phyloP scores from a whole-genome alignment of 2,797 vertebrate genomes.

The Hemitrygon akajei region DNA sequence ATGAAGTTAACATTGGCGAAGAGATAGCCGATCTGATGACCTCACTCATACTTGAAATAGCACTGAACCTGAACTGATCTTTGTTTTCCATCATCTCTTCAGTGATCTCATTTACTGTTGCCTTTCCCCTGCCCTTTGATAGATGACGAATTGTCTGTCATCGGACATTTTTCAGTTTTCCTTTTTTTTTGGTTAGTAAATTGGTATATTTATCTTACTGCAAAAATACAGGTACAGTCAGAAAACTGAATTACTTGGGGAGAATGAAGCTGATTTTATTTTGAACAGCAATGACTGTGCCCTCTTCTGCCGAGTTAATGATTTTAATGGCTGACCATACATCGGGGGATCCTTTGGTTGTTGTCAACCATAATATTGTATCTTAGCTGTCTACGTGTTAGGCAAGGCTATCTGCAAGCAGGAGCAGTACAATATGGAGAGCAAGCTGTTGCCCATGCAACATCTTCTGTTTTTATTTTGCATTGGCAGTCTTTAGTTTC shows the following conservation, averaged over 20 bases:
- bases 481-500: too few relatives aligned
- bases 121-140: too few relatives aligned
- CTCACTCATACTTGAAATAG: not conserved
- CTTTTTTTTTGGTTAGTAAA: too few relatives aligned
- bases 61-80: not conserved
- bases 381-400: too few relatives aligned
- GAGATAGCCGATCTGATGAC: not conserved
- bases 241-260: not conserved
- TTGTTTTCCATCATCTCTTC: not conserved
- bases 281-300: not conserved
- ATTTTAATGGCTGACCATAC: too few relatives aligned
- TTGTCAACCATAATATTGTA: too few relatives aligned
- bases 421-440: too few relatives aligned
- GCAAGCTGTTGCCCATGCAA: too few relatives aligned
- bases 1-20: not conserved
- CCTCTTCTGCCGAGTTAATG: not conserved
- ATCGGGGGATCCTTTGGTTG: too few relatives aligned
- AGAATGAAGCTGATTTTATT: not conserved
- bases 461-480: too few relatives aligned
- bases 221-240: not conserved
- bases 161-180: not conserved
- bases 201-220: not conserved
- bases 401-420: too few relatives aligned
- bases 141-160: not conserved
- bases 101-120: not conserved